Evolutionary conservation across 1,140 invertebrate genomes (phyloP).

Genomic region (Drosophila sproati): DNA sequence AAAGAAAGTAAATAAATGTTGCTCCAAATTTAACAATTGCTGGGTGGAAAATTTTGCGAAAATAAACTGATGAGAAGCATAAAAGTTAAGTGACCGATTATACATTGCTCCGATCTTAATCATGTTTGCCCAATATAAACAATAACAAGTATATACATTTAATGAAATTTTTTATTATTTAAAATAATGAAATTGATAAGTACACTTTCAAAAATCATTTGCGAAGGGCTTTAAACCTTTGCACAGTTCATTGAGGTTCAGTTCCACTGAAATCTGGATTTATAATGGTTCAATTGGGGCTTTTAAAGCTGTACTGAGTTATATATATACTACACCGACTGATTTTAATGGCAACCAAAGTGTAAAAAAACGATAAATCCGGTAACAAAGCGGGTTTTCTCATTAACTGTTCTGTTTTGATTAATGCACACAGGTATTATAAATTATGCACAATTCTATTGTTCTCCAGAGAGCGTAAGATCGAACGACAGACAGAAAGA

Average conservation of each 20-base stretch:
- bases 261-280: background rate
- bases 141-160: too few relatives aligned
- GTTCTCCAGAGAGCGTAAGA: background rate
- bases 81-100: too few relatives aligned
- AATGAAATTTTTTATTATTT: too few relatives aligned
- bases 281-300: constrained; percentile 14
- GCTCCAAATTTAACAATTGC: too few relatives aligned
- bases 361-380: constrained; percentile 5
- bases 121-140: too few relatives aligned
- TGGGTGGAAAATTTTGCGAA: too few relatives aligned
- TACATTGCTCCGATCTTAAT: too few relatives aligned
- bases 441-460: constrained; percentile 1
- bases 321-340: constrained; percentile 4
- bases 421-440: background rate
- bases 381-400: background rate
- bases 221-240: background rate
- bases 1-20: too few relatives aligned
- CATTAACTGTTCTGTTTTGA: background rate
- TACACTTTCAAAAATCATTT: background rate
- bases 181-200: too few relatives aligned
- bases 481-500: background rate
- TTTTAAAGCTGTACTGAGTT: constrained; percentile 2
- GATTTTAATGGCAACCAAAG: constrained; percentile 37
- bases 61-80: too few relatives aligned
- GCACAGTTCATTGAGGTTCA: background rate